These are phyloP conservation scores for Tubiluchus corallicola DNA, from an alignment of 2,888 invertebrate genomes.

Conservation along the genomic window DNA sequence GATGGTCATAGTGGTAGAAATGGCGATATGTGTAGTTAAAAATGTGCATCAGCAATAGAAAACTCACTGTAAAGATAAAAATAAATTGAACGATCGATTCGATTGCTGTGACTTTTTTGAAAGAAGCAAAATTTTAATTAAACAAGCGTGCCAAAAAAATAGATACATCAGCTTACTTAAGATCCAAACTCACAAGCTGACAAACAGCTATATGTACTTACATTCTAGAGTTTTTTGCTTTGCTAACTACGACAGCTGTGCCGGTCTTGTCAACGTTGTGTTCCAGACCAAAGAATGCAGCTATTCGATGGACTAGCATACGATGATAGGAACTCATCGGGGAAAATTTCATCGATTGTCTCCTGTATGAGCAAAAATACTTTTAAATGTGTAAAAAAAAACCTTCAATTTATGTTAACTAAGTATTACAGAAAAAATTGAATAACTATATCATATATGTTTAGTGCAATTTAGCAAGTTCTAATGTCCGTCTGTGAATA, in stretches of 20 bases:
- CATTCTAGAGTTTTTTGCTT: constrained; percentile 47
- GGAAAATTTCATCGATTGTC: constrained; percentile 57
- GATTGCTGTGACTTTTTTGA: no score
- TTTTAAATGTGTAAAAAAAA: neutral
- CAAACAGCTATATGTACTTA: no score
- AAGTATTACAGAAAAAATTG: neutral
- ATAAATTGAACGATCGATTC: no score
- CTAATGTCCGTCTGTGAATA: neutral
- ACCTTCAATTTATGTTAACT: neutral
- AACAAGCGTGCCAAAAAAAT: no score
- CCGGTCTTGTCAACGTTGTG: constrained; percentile 75
- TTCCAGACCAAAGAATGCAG: constrained; percentile 79
- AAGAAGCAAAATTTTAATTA: no score
- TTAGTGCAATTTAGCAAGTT: no score
- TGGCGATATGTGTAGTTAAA: no score
- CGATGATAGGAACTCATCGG: constrained; percentile 88
- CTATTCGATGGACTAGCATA: constrained; percentile 84
- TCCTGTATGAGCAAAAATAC: constrained; percentile 17
- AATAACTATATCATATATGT: neutral
- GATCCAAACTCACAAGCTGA: no score
- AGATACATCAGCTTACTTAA: no score
- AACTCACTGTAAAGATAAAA: no score
- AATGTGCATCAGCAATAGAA: no score
- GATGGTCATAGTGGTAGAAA: no score
- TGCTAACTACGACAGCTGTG: constrained; percentile 48